Evolutionary conservation across 2,113 vertebrate species (phyloP), one percentile per base, ranked within the genome.

Genomic region (Hydrochoerus hydrochaeris): DNA sequence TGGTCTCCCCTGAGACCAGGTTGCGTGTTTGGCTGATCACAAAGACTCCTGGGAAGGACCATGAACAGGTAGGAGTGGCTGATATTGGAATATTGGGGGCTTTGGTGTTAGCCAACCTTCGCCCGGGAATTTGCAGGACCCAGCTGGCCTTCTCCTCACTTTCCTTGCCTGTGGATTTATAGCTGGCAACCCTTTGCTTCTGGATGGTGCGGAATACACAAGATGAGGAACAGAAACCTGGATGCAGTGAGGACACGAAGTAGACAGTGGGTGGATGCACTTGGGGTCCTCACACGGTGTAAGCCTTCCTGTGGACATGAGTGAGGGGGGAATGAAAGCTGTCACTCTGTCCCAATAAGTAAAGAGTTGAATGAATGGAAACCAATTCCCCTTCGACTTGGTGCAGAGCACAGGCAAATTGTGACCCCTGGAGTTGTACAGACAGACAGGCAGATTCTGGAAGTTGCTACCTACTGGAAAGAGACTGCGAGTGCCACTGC

Each of bases 221-320:
- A 12, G 71, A 58, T 2, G 35, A 67, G 73, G 91, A 85, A 32
- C 54, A 1, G 0, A 77, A 67, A 67, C 24, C 44, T 7, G 26
- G 28, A 92, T 28, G 3, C 12, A 1, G 9, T 2, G 8, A 28
- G 3, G 2, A 52, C 41, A 30, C 69, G 26, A 5, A 88, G 94
- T 41, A 22, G 20, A 35, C 0, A 0, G 44, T 22, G 1, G 3
- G 0, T 32, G 19, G 11, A 24, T 14, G 30, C 26, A 9, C 69
- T 0, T 0, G 38, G 35, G 3, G 44, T 44, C 57, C 41, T 41
- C 11, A 1, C 38, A 7, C 0, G 7, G 0, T 3, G 7, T 3
- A 32, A 52, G 26, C 35, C 38, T 83, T 69, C 14, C 63, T 20
- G 9, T 1, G 0, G 0, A 7, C 5, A 0, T 0, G 3, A 14